Percentiles rank a stretch among this genome's conserved stretches.
Conservation (phyloP, 2,797 vertebrate species). For the Valencia hispanica region DNA sequence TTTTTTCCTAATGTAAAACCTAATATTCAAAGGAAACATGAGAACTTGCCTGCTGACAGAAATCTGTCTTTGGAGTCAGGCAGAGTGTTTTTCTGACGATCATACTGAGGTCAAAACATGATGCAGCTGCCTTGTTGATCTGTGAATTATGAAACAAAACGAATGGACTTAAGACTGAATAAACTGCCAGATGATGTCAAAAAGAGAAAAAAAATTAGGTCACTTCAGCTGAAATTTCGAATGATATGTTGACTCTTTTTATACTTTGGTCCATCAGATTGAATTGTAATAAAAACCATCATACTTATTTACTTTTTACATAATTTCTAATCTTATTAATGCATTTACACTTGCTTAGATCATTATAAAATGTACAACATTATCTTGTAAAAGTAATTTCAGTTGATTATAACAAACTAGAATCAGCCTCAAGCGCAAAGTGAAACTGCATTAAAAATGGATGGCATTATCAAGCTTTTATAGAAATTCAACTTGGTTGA, state of each 20-base stretch:
- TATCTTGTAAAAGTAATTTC: background rate
- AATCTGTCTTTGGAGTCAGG: background rate
- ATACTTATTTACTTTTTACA: background rate
- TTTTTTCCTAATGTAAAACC: background rate
- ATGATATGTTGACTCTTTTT: background rate
- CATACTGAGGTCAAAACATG: background rate
- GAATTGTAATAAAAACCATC: background rate
- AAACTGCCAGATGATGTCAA: background rate
- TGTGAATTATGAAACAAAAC: background rate
- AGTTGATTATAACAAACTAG: background rate
- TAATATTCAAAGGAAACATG: background rate
- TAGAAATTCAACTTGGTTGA: background rate
- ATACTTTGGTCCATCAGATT: background rate
- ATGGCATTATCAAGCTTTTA: conserved; percentile 1
- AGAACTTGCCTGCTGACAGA: background rate
- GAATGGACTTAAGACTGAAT: background rate
- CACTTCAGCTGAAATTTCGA: background rate
- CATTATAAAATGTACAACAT: background rate
- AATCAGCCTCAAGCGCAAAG: background rate
- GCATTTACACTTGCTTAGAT: background rate
- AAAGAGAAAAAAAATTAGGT: background rate
- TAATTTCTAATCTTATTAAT: background rate
- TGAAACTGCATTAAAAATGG: background rate
- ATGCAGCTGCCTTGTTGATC: background rate
- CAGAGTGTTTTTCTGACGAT: background rate